Base-by-base conservation (phyloP, 64 coral and sea anemone species). In the Pachyseris speciosa region DNA sequence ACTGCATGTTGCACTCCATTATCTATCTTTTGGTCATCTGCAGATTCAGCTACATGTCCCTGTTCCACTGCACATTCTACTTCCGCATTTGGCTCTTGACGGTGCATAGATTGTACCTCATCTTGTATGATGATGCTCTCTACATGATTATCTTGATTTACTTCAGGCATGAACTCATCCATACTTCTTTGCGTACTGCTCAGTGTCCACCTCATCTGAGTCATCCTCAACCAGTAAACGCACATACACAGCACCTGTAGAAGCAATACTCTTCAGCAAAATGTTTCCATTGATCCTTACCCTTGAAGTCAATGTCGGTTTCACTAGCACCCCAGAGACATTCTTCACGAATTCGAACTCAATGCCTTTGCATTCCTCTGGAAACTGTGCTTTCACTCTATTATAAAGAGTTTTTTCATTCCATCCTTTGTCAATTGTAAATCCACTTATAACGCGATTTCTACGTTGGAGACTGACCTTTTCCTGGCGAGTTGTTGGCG, bases 341-440 rank as follows among this genome's bases (percentile, higher is more conserved):
- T n/a, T n/a, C 30, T 86, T 86, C 34, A 86, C 83, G 45, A 86
- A 70, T 66, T 86, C 64, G 45, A 65, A 86, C 17, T 86, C 64
- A 66, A 66, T 65, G 37, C 64, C 26, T 64, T 66, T 86, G 30
- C 83, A 86, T 37, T 86, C 64, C 16, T 86, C 65, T 0, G 40
- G 84, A 22, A 86, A 86, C 84, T 86, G 84, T 0, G 84, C 64
- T 86, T 69, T 86, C 15, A 72, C 40, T 19, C n/a, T 41, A 24
- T 68, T 33, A 27, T 86, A 86, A n/a, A 86, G 66, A n/a, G 25
- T 33, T 72, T 71, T 47, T 38, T 86, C 84, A 44, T 32, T 86
- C 84, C 84, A 45, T 24, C 37, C 22, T 31, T 72, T 72, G n/a
- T 86, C 40, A 25, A 72, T 86, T 8, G 65, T 29, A 47, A 86